Evolutionary conservation across 1,140 invertebrate species (phyloP).

Genomic region (Eulimnadia texana): DNA sequence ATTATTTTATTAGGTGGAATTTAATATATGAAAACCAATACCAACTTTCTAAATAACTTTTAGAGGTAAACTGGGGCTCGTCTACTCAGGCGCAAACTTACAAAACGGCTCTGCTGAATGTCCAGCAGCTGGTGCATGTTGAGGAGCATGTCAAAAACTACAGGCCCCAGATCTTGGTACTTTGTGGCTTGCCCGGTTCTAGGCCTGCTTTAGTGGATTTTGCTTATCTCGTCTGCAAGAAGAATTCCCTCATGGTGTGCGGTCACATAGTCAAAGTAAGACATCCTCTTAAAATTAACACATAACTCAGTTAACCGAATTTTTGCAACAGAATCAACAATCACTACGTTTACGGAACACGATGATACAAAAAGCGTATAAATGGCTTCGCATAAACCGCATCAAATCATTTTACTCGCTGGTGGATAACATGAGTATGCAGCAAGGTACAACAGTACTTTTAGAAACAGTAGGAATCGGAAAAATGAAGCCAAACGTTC

Average conservation of each 20-base stretch:
- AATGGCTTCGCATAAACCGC: slow-evolving; percentile 57
- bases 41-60: no score
- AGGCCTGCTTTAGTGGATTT: slow-evolving; percentile 40
- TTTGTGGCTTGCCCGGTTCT: slow-evolving; percentile 34
- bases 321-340: slow-evolving; percentile 48
- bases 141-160: slow-evolving; percentile 47
- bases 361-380: slow-evolving; percentile 46
- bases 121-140: slow-evolving; percentile 34
- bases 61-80: slow-evolving; percentile 51
- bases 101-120: slow-evolving; percentile 34
- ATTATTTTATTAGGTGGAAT: no score
- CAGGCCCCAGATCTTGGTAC: slow-evolving; percentile 39
- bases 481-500: slow-evolving; percentile 45
- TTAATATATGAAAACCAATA: no score
- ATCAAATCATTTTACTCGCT: slow-evolving; percentile 79
- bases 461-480: slow-evolving; percentile 44
- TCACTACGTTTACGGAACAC: slow-evolving; percentile 45
- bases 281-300: no score
- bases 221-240: slow-evolving; percentile 33
- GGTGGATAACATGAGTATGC: slow-evolving; percentile 49
- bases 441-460: slow-evolving; percentile 22
- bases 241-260: slow-evolving; percentile 37
- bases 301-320: no score
- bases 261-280: slow-evolving; percentile 36
- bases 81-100: slow-evolving; percentile 49